Base-by-base conservation (phyloP, 2,888 invertebrate species). In the Amphipoea oculea region DNA sequence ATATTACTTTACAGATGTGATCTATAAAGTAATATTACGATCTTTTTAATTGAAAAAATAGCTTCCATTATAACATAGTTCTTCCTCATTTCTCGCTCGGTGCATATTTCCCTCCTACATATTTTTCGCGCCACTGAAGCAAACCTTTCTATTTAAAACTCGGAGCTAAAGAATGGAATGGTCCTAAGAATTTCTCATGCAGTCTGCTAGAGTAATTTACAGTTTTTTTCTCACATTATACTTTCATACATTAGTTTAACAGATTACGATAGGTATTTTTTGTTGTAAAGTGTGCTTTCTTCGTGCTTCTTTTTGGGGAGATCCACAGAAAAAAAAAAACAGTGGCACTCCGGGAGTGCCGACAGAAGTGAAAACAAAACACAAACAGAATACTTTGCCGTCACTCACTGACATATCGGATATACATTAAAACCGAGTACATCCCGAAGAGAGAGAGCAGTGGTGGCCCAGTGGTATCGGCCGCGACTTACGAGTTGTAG, bases 141-240 rank as follows among this genome's bases (percentile, higher is more conserved):
- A 23, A 54, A 9, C 68, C 29, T 51, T 70, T 45, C 51, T 68
- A 69, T 73, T 69, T 51, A 7, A 51, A 73, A 29, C 40, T 40
- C 12, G 7, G 29, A 42, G 20, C 29, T 14, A 74, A 69, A 51
- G 51, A 74, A 68, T 51, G 14, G 14, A 54, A 69, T 69, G 20
- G 7, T 29, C 12, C 20, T 51, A 23, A 70, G 29, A 70, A 74
- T 74, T 42, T 54, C 9, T 51, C 14, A 42, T n/a, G 51, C 40
- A 42, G n/a, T 42, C 51, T 42, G 20, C 20, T 1, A 54, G 42
- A 20, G 20, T 14, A 42, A 9, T 54, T 42, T 29, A n/a, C 14
- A 29, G 14, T 48, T n/a, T n/a, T 65, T 40, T 65, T 29, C 14
- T 6, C 2, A 14, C 17, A 36, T 23, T 1, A 54, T 3, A 23